Conservation (phyloP, 2,113 vertebrate genomes). For the Spheniscus mendiculus region DNA sequence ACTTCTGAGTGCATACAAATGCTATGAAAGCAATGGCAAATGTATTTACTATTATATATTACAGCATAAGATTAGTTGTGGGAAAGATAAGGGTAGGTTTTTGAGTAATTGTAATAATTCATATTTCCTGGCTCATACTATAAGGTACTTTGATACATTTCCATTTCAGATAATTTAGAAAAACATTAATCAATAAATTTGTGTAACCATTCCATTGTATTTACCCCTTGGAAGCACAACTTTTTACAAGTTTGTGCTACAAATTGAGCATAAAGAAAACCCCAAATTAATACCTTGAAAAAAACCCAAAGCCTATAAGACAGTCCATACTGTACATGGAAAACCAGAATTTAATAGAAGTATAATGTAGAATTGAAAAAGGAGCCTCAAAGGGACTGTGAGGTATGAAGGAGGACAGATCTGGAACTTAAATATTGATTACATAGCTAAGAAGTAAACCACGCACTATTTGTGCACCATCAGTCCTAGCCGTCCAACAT, state of each 20-base stretch:
- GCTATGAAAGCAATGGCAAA: not conserved
- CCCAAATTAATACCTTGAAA: not conserved
- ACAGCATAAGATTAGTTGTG: not conserved
- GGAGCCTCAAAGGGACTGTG: not conserved
- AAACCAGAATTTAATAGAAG: not conserved
- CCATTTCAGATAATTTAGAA: not conserved
- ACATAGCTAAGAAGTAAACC: not conserved
- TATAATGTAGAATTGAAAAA: not conserved
- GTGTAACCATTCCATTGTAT: not conserved
- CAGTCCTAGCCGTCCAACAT: not conserved
- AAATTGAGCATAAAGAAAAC: not conserved
- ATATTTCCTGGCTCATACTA: not conserved
- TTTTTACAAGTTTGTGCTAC: not conserved
- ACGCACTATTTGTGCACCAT: not conserved
- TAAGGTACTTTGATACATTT: not conserved
- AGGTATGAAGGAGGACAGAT: not conserved
- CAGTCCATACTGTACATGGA: not conserved
- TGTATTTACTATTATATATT: not conserved
- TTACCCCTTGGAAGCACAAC: not conserved
- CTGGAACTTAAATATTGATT: not conserved
- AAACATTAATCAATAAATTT: not conserved
- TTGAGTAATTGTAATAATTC: not conserved
- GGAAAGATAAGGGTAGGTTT: not conserved
- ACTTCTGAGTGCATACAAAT: not conserved
- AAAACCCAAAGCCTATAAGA: not conserved